phyloP scores from a whole-genome alignment of 92 coral and sea anemone species.

The Zoanthus sansibaricus region DNA sequence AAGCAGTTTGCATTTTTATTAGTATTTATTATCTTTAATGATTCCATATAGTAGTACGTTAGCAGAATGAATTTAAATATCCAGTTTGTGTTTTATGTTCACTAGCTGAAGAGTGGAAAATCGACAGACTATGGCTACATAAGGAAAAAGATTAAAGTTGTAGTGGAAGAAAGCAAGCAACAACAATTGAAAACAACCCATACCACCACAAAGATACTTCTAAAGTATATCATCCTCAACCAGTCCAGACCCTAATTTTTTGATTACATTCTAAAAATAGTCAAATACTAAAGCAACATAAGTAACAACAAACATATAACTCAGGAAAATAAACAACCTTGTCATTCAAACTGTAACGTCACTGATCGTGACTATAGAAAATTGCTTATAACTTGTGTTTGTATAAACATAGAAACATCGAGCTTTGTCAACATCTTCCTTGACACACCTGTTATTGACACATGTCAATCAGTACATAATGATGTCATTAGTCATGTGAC shows the following conservation, averaged over 20 bases:
- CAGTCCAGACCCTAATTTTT: background rate
- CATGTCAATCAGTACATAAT: too few relatives aligned
- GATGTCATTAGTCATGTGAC: too few relatives aligned
- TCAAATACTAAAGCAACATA: too few relatives aligned
- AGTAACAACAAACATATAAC: too few relatives aligned
- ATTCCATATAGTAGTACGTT: background rate
- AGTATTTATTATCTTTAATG: background rate
- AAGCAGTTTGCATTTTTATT: background rate
- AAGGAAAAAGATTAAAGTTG: background rate
- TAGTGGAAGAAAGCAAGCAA: background rate
- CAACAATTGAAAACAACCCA: background rate
- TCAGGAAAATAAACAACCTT: too few relatives aligned
- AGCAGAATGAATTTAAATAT: background rate
- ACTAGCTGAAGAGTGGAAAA: conserved; percentile 5
- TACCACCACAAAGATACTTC: background rate
- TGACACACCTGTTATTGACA: too few relatives aligned
- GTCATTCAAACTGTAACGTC: too few relatives aligned
- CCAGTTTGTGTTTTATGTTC: background rate
- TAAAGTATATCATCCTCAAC: background rate
- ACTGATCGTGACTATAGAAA: too few relatives aligned
- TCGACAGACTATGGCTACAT: background rate
- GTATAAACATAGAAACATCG: too few relatives aligned
- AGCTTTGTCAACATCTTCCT: too few relatives aligned
- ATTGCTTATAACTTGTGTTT: too few relatives aligned
- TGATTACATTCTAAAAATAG: too few relatives aligned